phyloP scores from a whole-genome alignment of 1,140 invertebrate genomes.

The Pogonus chalceus region DNA sequence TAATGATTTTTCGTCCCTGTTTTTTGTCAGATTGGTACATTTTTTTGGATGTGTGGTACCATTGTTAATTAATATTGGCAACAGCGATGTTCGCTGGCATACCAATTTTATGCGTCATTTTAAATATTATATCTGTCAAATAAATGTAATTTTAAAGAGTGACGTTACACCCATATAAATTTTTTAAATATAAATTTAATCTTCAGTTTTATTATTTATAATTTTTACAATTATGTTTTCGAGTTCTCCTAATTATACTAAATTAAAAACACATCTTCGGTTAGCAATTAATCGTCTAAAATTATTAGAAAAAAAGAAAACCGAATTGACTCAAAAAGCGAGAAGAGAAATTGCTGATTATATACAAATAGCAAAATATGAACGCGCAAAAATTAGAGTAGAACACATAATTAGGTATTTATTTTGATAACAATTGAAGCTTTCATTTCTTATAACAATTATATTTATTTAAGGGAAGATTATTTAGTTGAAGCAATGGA shows the following conservation, averaged over 20 bases:
- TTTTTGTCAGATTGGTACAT: no score
- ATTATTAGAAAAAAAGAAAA: constrained; percentile 96
- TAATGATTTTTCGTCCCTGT: no score
- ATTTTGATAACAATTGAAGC: background rate
- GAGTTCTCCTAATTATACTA: constrained; percentile 79
- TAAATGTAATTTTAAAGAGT: no score
- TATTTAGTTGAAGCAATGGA: constrained; percentile 99
- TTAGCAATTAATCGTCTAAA: constrained; percentile 89
- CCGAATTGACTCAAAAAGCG: constrained; percentile 90
- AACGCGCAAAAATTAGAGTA: constrained; percentile 91
- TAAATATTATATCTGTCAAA: no score
- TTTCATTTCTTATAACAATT: background rate
- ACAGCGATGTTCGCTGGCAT: no score
- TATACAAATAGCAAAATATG: constrained; percentile 78
- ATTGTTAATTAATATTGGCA: no score
- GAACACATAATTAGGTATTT: constrained; percentile 86
- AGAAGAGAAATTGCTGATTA: constrained; percentile 97
- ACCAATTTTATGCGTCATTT: no score
- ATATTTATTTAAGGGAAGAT: constrained; percentile 67
- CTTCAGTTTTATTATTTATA: no score
- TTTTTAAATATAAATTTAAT: no score
- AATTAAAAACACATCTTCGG: constrained; percentile 92
- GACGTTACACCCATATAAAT: no score
- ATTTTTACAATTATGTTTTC: constrained; percentile 72
- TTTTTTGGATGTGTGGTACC: no score